Conservation (phyloP, 2,797 vertebrate genomes). For the Fratercula arctica region DNA sequence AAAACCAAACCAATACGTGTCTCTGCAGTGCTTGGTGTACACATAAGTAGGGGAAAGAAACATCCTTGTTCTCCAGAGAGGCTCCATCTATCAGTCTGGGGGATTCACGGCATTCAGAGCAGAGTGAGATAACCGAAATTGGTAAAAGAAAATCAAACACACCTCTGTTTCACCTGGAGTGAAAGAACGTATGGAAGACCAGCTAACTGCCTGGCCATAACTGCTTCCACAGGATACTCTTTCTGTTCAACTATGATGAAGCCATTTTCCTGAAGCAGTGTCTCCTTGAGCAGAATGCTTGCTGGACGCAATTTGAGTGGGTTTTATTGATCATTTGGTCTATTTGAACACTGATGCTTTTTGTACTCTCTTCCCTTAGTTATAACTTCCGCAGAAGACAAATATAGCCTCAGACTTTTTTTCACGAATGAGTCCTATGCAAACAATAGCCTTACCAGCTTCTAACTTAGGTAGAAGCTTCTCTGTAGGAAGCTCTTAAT, state of each 20-base stretch:
- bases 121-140: background rate
- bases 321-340: slow-evolving; percentile 38
- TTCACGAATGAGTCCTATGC: background rate
- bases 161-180: background rate
- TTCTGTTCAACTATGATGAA: background rate
- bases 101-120: background rate
- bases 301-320: slow-evolving; percentile 7
- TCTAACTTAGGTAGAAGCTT: background rate
- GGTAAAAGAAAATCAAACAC: slow-evolving; percentile 17
- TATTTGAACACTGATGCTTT: slow-evolving; percentile 15
- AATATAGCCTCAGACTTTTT: background rate
- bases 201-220: background rate
- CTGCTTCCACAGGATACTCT: background rate
- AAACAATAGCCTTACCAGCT: background rate
- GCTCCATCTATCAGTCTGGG: background rate
- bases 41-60: background rate
- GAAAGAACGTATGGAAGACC: background rate
- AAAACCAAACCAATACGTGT: background rate
- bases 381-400: slow-evolving; percentile 34
- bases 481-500: background rate
- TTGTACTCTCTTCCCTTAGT: slow-evolving; percentile 7
- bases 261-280: background rate
- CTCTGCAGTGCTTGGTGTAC: background rate
- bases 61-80: background rate
- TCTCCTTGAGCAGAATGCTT: slow-evolving; percentile 4